Base-by-base conservation (phyloP, 1,140 invertebrate species). In the Saccostrea cuccullata region DNA sequence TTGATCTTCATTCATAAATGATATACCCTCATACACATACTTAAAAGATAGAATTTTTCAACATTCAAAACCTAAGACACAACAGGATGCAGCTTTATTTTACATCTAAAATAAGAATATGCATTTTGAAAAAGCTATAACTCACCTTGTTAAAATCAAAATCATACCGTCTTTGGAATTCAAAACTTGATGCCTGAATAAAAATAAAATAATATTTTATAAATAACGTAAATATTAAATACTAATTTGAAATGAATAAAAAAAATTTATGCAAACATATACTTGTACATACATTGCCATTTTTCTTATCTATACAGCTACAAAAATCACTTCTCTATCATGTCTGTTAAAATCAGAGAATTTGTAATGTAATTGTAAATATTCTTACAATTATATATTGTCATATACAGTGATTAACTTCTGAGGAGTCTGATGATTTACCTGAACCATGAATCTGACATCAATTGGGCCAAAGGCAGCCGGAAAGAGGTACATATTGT, bases 81-180 rank as follows among this genome's bases (percentile, higher is more conserved):
- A 47, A 47, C 6, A 47, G 47, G 47, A 47, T 3, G 47, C 47
- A 47, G 47, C 47, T 47, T 47, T 6, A 47, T 47, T 47, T 47
- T 6, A 47, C 47, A 47, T 47, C 2, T 47, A 47, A 47, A 47
- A 3, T 64, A n/a, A 64, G 17, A 64, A 64, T 64, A 64, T 64
- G 58, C 5, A 64, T 20, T 64, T 20, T 0, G 8, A 64, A 20
- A 64, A 64, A 64, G 0, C 5, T 2, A 84, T 88, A 23, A 92
- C 89, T 88, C 96, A 97, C 97, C 96, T 97, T 97, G 94, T 97
- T 97, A 93, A 97, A 97, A 93, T 97, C 96, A 95, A 97, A 97
- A 47, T 96, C 96, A 93, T 97, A 94, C 84, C 93, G 93, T 90
- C 95, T 94, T 9, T 97, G 93, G 94, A 97, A 97, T 86, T 96